Percentiles rank a stretch among this genome's conserved stretches.
phyloP scores from a whole-genome alignment of 2,888 invertebrate species.

The Drosophila longiperda region DNA sequence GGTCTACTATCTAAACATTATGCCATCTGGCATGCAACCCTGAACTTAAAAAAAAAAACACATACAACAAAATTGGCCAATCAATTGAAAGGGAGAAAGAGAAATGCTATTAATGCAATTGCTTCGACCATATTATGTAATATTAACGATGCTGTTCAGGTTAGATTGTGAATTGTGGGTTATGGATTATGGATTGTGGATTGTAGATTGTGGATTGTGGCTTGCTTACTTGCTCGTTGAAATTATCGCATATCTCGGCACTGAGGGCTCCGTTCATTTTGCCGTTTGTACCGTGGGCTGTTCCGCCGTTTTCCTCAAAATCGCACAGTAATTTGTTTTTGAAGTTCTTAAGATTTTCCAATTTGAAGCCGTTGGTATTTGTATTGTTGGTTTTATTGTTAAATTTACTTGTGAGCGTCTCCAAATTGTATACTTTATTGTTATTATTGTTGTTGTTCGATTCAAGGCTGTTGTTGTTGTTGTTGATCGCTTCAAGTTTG shows the following conservation, averaged over 20 bases:
- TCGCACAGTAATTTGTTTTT: constrained; percentile 85
- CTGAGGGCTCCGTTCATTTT: constrained; percentile 84
- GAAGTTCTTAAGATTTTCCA: constrained; percentile 85
- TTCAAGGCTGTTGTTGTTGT: constrained; percentile 60
- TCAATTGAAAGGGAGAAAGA: background rate
- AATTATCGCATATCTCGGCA: constrained; percentile 85
- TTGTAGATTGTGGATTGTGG: background rate
- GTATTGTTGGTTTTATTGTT: constrained; percentile 84
- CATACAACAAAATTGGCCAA: constrained; percentile 12
- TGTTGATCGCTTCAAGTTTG: constrained; percentile 74
- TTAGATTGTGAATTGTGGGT: constrained; percentile 4
- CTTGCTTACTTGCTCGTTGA: constrained; percentile 85
- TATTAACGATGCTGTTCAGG: constrained; percentile 18
- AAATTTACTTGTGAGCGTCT: constrained; percentile 82
- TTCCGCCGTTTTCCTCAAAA: constrained; percentile 75
- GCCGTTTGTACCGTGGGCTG: constrained; percentile 52
- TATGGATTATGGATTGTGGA: constrained; percentile 26
- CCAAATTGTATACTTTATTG: constrained; percentile 82
- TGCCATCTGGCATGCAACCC: constrained; percentile 21
- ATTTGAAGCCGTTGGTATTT: constrained; percentile 84
- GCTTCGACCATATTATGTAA: constrained; percentile 19
- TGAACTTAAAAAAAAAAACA: constrained; percentile 34
- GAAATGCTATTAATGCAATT: constrained; percentile 28
- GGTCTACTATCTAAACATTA: constrained; percentile 5
- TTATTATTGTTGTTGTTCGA: constrained; percentile 70